Evolutionary conservation across 2,888 invertebrate genomes (phyloP).

Genomic region (Yponomeuta cagnagella): DNA sequence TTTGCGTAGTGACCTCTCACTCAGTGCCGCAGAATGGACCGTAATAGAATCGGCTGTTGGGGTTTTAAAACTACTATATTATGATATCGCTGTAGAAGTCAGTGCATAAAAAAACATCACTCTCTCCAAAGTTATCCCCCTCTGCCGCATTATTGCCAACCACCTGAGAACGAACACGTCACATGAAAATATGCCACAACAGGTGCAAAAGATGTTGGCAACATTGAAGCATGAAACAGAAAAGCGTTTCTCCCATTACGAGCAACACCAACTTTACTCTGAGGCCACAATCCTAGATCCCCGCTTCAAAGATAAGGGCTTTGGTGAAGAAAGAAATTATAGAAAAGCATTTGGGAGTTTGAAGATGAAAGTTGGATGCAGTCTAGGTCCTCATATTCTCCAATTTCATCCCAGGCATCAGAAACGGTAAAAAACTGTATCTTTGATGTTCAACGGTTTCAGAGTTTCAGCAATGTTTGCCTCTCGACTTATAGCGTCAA

Average conservation of each 20-base stretch:
- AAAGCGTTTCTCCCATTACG: neutral
- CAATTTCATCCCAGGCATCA: too few species aligned
- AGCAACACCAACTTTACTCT: neutral
- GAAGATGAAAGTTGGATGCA: neutral
- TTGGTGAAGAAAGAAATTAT: too few species aligned
- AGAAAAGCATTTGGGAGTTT: neutral
- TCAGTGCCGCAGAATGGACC: slow-evolving; percentile 7
- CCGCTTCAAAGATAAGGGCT: too few species aligned
- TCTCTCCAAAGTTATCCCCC: slow-evolving; percentile 3
- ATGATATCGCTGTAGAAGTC: neutral
- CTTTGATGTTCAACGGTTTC: too few species aligned
- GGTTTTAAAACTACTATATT: slow-evolving; percentile 9
- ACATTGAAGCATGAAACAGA: neutral
- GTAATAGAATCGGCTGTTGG: slow-evolving; percentile 9
- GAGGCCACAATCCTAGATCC: slow-evolving; percentile 10
- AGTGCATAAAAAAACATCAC: slow-evolving; percentile 11
- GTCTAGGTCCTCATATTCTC: too few species aligned
- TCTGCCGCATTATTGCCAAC: slow-evolving; percentile 7
- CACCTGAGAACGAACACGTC: neutral
- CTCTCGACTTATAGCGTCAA: too few species aligned
- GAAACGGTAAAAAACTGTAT: too few species aligned
- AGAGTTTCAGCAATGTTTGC: too few species aligned
- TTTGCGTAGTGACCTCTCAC: slow-evolving; percentile 1
- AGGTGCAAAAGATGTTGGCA: neutral
- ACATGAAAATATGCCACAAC: neutral